Evolutionary conservation across 2,888 invertebrate species (phyloP), one percentile per base, ranked within the genome.

Genomic region (Gymnoscelis rufifasciata): DNA sequence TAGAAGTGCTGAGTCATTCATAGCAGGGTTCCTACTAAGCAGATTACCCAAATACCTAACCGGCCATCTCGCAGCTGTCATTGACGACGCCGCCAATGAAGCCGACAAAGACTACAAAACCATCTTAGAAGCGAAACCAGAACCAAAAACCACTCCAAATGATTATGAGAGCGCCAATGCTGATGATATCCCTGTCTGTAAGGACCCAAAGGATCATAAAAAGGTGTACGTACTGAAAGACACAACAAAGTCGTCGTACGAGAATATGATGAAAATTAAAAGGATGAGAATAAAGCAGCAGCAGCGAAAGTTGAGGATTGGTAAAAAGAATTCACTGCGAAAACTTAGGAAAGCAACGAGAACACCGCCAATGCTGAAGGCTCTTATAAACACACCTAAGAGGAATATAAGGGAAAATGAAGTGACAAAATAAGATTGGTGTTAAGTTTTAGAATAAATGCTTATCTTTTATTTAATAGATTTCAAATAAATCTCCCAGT

Each of bases 1-100:
- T n/a, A 35, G 35, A 10, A 35, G 52, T 0, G 36, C 54, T 3
- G 64, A 73, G 33, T 43, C 62, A 1, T 7, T 74, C 1, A 40
- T 74, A 10, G 40, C 54, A 13, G 75, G 74, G 1, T 57, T 67
- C 40, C 36, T 77, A n/a, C 24, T 66, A 10, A 65, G 64, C 13
- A 59, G 59, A 46, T 15, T 81, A 19, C 76, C 83, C 3, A 57
- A 47, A 42, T 40, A 38, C 15, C 29, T 74, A 31, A 26, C 29
- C 7, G 23, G 50, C 0, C 55, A 64, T 30, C 36, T 49, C n/a
- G 3, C n/a, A 4, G 1, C 2, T 2, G 3, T 41, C 10, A 36
- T 44, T 1, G 3, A 3, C 5, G 31, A 44, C 3, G 48, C 48
- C 1, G 15, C 15, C 8, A 7, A 0, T 0, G 40, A 40, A 23